These are phyloP conservation scores for Amphimallon solstitiale DNA, from an alignment of 2,888 invertebrate genomes.

Conservation along the genomic window DNA sequence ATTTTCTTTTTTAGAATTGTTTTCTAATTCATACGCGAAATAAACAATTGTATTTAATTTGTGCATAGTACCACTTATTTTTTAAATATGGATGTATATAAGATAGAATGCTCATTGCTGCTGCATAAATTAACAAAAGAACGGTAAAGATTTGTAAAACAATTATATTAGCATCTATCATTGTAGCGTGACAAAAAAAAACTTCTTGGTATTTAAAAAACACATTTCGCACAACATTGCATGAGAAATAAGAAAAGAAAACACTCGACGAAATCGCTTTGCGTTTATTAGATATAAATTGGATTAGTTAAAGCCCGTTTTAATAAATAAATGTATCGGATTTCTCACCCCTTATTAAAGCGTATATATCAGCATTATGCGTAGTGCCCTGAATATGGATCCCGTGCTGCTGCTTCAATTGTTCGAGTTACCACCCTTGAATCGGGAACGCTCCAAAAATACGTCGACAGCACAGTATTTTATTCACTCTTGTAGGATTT, in stretches of 20 bases:
- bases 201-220: too few species aligned
- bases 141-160: too few species aligned
- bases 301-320: constrained; percentile 23
- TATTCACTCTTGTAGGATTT: neutral
- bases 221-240: neutral
- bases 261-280: constrained; percentile 6
- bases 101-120: too few species aligned
- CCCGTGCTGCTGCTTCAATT: constrained; percentile 8
- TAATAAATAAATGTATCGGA: constrained; percentile 25
- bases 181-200: too few species aligned
- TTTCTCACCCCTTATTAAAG: constrained; percentile 22
- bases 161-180: too few species aligned
- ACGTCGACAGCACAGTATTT: neutral
- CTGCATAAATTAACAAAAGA: too few species aligned
- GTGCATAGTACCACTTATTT: too few species aligned
- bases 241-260: neutral
- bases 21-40: too few species aligned
- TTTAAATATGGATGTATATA: too few species aligned
- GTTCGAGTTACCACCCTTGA: constrained; percentile 26
- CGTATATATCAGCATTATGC: constrained; percentile 18
- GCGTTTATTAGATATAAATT: constrained; percentile 28
- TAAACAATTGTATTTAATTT: too few species aligned
- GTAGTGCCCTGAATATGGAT: constrained; percentile 14
- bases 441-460: constrained; percentile 2
- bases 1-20: too few species aligned